phyloP scores from a whole-genome alignment of 1,140 invertebrate genomes.

The Maconellicoccus hirsutus region DNA sequence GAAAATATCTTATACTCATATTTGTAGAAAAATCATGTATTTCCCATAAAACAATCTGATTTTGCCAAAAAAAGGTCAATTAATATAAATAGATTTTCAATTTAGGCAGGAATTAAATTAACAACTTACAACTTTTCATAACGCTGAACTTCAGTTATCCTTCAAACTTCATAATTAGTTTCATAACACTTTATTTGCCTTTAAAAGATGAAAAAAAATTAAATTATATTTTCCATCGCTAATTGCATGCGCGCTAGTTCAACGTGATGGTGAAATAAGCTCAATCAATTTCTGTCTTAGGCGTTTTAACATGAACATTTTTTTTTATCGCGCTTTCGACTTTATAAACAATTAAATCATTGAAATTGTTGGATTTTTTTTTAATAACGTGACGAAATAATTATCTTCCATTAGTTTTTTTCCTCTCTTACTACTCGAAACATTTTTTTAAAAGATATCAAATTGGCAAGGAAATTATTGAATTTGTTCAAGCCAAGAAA shows the following conservation, averaged over 20 bases:
- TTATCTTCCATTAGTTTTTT: no score
- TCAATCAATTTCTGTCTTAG: no score
- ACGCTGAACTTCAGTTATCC: neutral
- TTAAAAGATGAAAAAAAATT: neutral
- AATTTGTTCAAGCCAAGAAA: no score
- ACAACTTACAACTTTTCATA: constrained; percentile 7
- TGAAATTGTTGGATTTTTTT: no score
- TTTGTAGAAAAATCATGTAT: no score
- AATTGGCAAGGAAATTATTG: no score
- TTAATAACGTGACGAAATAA: no score
- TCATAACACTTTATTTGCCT: neutral
- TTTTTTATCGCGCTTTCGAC: neutral
- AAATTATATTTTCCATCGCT: no score
- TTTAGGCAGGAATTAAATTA: neutral
- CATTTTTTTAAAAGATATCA: no score
- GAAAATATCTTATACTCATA: no score
- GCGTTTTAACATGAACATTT: neutral
- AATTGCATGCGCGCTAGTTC: neutral
- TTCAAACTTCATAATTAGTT: constrained; percentile 10
- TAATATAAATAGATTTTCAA: constrained; percentile 1
- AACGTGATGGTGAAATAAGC: neutral
- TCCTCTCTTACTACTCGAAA: no score
- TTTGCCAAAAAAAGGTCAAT: neutral
- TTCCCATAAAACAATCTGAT: neutral
- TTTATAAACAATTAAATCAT: neutral